Evolutionary conservation across 2,888 invertebrate species (phyloP).

Genomic region (Autographa gamma): DNA sequence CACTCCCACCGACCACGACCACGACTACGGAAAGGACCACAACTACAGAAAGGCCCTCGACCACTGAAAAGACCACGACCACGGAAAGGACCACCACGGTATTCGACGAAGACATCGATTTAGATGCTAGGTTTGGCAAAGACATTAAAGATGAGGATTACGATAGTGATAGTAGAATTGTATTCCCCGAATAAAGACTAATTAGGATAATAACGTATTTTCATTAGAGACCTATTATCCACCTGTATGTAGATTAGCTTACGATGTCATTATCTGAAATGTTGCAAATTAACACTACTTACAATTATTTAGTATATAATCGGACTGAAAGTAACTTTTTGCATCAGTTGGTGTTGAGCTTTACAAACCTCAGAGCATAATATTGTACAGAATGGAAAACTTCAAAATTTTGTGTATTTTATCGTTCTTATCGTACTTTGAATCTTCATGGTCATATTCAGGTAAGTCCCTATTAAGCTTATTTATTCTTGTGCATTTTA

Average conservation of each 20-base stretch:
- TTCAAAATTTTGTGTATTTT: conserved; percentile 15
- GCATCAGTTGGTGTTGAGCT: conserved; percentile 27
- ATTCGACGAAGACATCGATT: conserved; percentile 28
- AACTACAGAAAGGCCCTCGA: background rate
- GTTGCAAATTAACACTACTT: conserved; percentile 27
- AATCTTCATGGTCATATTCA: conserved; percentile 36
- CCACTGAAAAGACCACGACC: background rate
- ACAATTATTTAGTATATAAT: conserved; percentile 29
- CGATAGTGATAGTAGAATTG: conserved; percentile 18
- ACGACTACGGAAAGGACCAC: background rate
- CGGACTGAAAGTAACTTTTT: background rate
- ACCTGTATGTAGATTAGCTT: conserved; percentile 16
- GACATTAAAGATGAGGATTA: conserved; percentile 1
- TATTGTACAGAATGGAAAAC: conserved; percentile 29
- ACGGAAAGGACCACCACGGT: conserved; percentile 11
- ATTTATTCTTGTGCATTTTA: background rate
- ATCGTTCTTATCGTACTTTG: conserved; percentile 23
- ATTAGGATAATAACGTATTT: conserved; percentile 55
- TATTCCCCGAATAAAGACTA: conserved; percentile 45
- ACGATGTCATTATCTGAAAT: conserved; percentile 30
- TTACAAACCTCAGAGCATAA: background rate
- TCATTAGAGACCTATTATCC: conserved; percentile 33
- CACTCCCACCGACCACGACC: background rate
- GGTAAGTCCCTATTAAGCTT: conserved; percentile 39
- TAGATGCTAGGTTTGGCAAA: conserved; percentile 45